Percentiles rank a stretch among this genome's conserved stretches.
Evolutionary conservation across 2,888 invertebrate species (phyloP).

Genomic region (Stenoptilia bipunctidactyla): DNA sequence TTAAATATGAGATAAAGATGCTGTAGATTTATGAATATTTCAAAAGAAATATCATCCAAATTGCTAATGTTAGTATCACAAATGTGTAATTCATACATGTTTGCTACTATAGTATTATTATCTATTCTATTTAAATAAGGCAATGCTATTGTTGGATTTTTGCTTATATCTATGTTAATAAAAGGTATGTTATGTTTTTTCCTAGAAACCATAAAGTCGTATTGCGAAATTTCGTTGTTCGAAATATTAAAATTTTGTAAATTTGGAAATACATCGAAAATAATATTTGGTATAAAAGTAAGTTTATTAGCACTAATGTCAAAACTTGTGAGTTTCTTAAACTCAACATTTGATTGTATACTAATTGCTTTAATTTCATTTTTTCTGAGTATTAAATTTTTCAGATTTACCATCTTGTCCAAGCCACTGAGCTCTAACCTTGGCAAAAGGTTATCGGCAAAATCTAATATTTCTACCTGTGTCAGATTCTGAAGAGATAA

Average conservation of each 20-base stretch:
- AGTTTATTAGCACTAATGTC: conserved; percentile 55
- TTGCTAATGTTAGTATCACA: conserved; percentile 52
- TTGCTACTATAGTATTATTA: conserved; percentile 45
- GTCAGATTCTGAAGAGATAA: conserved; percentile 81
- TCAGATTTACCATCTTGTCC: conserved; percentile 44
- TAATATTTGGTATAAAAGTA: conserved; percentile 35
- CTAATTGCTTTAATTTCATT: conserved; percentile 53
- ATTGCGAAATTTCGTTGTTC: conserved; percentile 46
- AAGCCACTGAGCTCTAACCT: conserved; percentile 77
- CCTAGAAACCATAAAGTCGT: conserved; percentile 43
- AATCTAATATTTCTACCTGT: conserved; percentile 77
- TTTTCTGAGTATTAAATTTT: conserved; percentile 47
- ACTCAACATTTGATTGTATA: conserved; percentile 42
- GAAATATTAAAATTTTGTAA: conserved; percentile 56
- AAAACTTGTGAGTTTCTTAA: conserved; percentile 39
- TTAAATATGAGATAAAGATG: conserved; percentile 84
- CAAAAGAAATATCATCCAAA: conserved; percentile 78
- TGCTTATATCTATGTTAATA: conserved; percentile 54
- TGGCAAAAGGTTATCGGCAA: conserved; percentile 77
- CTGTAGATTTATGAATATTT: conserved; percentile 80
- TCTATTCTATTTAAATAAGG: conserved; percentile 30
- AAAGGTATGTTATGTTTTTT: conserved; percentile 37
- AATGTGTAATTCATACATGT: conserved; percentile 55
- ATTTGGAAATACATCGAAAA: conserved; percentile 55
- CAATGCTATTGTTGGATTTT: conserved; percentile 50